phyloP scores from a whole-genome alignment of 2,888 invertebrate genomes.

The Phytoseiulus persimilis region DNA sequence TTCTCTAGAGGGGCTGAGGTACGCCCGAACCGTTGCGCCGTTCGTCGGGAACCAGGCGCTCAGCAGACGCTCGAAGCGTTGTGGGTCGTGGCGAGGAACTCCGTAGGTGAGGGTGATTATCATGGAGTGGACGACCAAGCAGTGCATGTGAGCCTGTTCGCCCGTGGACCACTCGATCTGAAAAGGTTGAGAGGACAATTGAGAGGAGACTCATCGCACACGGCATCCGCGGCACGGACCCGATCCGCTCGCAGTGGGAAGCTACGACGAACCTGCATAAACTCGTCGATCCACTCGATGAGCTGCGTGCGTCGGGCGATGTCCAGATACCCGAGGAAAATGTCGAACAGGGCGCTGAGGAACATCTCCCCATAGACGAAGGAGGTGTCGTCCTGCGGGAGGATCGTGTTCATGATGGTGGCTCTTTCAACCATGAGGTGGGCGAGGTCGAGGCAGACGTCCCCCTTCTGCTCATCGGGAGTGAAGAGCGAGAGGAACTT shows the following conservation, averaged over 20 bases:
- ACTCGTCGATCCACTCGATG: constrained; percentile 26
- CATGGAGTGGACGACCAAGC: constrained; percentile 72
- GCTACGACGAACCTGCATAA: constrained; percentile 15
- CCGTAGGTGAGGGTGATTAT: constrained; percentile 66
- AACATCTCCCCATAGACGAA: constrained; percentile 44
- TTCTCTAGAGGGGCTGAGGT: constrained; percentile 68
- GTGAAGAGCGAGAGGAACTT: constrained; percentile 71
- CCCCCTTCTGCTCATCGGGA: constrained; percentile 58
- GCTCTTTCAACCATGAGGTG: constrained; percentile 83
- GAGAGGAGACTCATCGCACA: no score
- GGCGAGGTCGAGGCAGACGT: constrained; percentile 66
- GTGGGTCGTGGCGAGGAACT: constrained; percentile 48
- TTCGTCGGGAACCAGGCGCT: constrained; percentile 77
- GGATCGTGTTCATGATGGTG: constrained; percentile 71
- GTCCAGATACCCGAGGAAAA: constrained; percentile 50
- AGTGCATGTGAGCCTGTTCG: constrained; percentile 64
- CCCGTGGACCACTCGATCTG: constrained; percentile 68
- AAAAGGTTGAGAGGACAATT: constrained; percentile 50
- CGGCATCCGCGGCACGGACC: no score
- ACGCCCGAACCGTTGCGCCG: constrained; percentile 66
- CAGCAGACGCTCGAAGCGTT: constrained; percentile 58
- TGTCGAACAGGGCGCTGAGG: constrained; percentile 48
- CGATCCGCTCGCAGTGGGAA: neutral
- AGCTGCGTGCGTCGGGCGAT: constrained; percentile 52
- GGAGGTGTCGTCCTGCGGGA: constrained; percentile 54